Conservation (phyloP, 2,888 invertebrate genomes). For the Drosophila niveifrons region DNA sequence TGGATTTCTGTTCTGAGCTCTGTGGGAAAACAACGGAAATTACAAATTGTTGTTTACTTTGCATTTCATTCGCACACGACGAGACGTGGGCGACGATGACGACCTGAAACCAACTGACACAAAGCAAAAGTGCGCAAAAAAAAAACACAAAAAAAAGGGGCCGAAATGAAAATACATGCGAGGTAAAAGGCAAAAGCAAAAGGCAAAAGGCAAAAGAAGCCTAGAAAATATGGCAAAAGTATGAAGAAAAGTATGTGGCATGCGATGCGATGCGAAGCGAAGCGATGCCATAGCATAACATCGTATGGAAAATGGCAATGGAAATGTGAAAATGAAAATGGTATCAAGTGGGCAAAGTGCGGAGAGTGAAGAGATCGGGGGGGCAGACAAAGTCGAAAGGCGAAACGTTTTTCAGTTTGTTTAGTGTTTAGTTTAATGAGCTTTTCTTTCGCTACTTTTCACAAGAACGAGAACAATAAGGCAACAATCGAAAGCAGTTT, state of each 20-base stretch:
- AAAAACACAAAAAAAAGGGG: conserved; percentile 25
- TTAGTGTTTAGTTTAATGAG: conserved; percentile 74
- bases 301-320: conserved; percentile 30
- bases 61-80: conserved; percentile 66
- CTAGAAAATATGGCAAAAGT: conserved; percentile 46
- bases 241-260: conserved; percentile 34
- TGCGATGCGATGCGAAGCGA: conserved; percentile 7
- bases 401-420: conserved; percentile 40
- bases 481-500: too few relatives aligned
- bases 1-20: conserved; percentile 17
- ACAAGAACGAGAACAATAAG: conserved; percentile 4
- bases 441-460: conserved; percentile 59
- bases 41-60: conserved; percentile 80
- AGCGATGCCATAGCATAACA: conserved; percentile 15
- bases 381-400: conserved; percentile 24
- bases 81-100: conserved; percentile 11
- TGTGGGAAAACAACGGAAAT: conserved; percentile 71
- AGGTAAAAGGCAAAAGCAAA: conserved; percentile 18
- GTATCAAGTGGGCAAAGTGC: neutral
- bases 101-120: conserved; percentile 23
- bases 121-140: conserved; percentile 47
- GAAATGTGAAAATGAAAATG: conserved; percentile 30
- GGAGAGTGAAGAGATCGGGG: neutral
- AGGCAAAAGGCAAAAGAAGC: conserved; percentile 25
- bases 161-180: conserved; percentile 50